phyloP scores from a whole-genome alignment of 2,888 invertebrate species.

The Anarsia innoxiella region DNA sequence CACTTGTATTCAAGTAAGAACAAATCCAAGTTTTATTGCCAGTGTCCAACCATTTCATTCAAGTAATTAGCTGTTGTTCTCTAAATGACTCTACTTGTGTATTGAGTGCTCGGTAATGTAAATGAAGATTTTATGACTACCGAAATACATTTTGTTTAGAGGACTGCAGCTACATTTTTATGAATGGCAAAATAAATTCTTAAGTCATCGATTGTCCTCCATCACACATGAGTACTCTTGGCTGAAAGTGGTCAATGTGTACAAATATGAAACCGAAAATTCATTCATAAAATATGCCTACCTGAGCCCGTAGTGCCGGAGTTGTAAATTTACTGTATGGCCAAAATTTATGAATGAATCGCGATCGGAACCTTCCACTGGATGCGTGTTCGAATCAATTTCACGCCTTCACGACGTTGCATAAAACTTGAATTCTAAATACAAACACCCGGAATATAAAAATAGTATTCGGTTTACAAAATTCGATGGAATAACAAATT shows the following conservation, averaged over 20 bases:
- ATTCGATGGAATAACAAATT: slow-evolving; percentile 29
- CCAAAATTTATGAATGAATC: slow-evolving; percentile 39
- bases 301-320: slow-evolving; percentile 50
- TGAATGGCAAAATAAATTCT: no score
- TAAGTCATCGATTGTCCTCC: no score
- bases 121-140: no score
- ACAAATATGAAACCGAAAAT: slow-evolving; percentile 26
- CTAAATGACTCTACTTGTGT: slow-evolving; percentile 4
- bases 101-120: no score
- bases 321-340: slow-evolving; percentile 60
- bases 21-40: slow-evolving; percentile 26
- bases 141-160: no score
- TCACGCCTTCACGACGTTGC: slow-evolving; percentile 62
- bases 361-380: slow-evolving; percentile 45
- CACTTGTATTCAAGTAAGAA: slow-evolving; percentile 31
- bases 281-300: slow-evolving; percentile 48
- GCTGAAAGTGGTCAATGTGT: slow-evolving; percentile 15
- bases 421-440: slow-evolving; percentile 57
- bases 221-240: slow-evolving; percentile 10
- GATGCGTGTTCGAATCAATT: slow-evolving; percentile 59
- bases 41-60: slow-evolving; percentile 9
- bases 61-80: slow-evolving; percentile 8
- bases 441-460: slow-evolving; percentile 38
- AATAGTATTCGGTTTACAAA: slow-evolving; percentile 28
- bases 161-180: no score